Base-by-base conservation (phyloP, 2,113 vertebrate genomes). In the Rana temporaria region DNA sequence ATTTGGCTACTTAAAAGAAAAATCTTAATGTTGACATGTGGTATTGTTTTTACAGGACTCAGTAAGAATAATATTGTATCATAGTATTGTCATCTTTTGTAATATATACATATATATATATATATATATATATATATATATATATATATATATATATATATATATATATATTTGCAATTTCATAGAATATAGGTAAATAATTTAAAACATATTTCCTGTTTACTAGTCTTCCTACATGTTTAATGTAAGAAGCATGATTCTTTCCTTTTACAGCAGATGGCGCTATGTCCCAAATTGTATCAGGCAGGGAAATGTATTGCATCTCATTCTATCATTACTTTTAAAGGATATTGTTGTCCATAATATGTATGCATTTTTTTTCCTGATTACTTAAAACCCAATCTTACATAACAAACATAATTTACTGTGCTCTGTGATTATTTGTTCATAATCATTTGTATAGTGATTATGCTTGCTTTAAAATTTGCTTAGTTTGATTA, bases 231-330 rank as follows among this genome's bases (percentile, higher is more conserved):
- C 34, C 34, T 38, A 38, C 34, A 38, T 5, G 2, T 38, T 38
- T 38, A 38, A 38, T 8, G 34, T 38, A 38, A 38, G 34, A 38
- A 5, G 7, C 34, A 38, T 38, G 2, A 38, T 38, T 59, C 57
- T 18, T 59, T 4, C 14, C 48, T 76, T 63, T 63, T 34, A 14
- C 79, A 81, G 79, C 73, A 81, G 79, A 73, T 81, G 79, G 79
- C 79, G 55, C 79, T 81, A n/a, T 81, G 30, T 52, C 60, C 79
- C 56, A 64, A 19, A 63, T 64, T 81, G 79, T 81, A 30, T 53
- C 38, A 24, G 48, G 42, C 34, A 38, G 38, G 65, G 24, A 30
- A 19, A 12, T n/a, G 22, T 8, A 22, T 64, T 26, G 62, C 19
- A 55, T 73, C 18, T 26, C 71, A 34, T 73, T 65, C 53, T 63